Evolutionary conservation across 2,888 invertebrate genomes (phyloP).

Genomic region (Andrena trimmerana): DNA sequence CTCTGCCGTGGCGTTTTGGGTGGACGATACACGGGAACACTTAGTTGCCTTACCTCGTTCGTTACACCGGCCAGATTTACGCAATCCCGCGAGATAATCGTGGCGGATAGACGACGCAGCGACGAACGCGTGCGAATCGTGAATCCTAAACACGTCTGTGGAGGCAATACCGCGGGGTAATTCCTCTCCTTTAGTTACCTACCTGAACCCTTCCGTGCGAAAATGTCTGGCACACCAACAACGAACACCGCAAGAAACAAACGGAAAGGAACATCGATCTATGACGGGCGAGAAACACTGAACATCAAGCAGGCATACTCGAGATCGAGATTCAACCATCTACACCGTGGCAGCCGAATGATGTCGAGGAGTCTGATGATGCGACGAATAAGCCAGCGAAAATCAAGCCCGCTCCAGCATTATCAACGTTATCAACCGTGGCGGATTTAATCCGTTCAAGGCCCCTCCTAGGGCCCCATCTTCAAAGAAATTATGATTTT

Average conservation of each 20-base stretch:
- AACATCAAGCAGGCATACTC: constrained; percentile 32
- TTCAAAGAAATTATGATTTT: too few species aligned
- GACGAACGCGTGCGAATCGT: background rate
- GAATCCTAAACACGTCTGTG: background rate
- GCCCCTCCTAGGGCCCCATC: too few species aligned
- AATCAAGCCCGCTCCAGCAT: background rate
- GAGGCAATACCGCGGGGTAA: background rate
- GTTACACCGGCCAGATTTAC: constrained; percentile 1
- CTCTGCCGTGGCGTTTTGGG: background rate
- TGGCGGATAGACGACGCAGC: background rate
- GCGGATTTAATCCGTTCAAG: too few species aligned
- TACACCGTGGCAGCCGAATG: background rate
- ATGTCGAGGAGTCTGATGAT: background rate
- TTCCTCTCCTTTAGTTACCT: too few species aligned
- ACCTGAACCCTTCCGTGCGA: background rate
- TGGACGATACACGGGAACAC: background rate
- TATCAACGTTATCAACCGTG: too few species aligned
- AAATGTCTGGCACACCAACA: constrained; percentile 8
- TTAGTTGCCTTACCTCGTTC: constrained; percentile 51
- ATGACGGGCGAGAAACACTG: background rate
- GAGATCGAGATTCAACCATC: background rate
- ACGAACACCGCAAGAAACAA: background rate
- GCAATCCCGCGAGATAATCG: constrained; percentile 6
- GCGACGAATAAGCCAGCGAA: background rate
- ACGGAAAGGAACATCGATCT: constrained; percentile 14